Conservation (phyloP, 2,797 vertebrate species). For the Philypnodon macrostomus region DNA sequence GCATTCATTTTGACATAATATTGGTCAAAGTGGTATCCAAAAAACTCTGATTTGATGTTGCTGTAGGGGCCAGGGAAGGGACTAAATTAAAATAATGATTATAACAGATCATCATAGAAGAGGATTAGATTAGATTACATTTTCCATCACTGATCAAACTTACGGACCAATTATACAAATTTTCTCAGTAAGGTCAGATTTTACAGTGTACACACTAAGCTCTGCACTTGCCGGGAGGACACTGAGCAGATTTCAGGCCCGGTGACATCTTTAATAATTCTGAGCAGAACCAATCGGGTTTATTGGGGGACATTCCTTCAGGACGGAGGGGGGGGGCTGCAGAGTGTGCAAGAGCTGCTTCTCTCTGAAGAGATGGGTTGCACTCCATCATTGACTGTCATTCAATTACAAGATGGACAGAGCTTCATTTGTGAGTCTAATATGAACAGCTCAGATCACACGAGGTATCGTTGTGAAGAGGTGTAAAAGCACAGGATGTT, state of each 20-base stretch:
- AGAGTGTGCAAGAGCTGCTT: conserved; percentile 26
- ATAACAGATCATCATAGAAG: too few species aligned
- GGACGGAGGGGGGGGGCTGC: conserved; percentile 20
- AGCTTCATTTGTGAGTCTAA: conserved; percentile 24
- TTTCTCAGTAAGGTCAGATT: too few species aligned
- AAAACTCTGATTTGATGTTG: too few species aligned
- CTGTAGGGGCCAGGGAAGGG: too few species aligned
- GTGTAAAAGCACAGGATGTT: neutral
- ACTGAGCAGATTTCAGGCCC: conserved; percentile 40
- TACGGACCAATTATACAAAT: too few species aligned
- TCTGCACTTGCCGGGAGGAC: conserved; percentile 26
- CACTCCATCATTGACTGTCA: conserved; percentile 36
- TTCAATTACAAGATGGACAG: conserved; percentile 14
- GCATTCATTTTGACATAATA: too few species aligned
- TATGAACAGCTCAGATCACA: conserved; percentile 19
- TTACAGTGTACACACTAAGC: too few species aligned
- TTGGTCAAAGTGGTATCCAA: too few species aligned
- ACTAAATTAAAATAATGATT: too few species aligned
- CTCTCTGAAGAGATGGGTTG: conserved; percentile 37
- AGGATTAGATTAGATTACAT: too few species aligned
- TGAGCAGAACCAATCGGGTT: conserved; percentile 55
- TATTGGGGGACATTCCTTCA: conserved; percentile 60
- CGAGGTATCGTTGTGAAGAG: neutral
- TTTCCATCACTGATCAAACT: too few species aligned
- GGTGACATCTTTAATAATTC: conserved; percentile 57